phyloP scores from a whole-genome alignment of 53 echinoderm and acorn worm species.

The Holothuria leucospilota region DNA sequence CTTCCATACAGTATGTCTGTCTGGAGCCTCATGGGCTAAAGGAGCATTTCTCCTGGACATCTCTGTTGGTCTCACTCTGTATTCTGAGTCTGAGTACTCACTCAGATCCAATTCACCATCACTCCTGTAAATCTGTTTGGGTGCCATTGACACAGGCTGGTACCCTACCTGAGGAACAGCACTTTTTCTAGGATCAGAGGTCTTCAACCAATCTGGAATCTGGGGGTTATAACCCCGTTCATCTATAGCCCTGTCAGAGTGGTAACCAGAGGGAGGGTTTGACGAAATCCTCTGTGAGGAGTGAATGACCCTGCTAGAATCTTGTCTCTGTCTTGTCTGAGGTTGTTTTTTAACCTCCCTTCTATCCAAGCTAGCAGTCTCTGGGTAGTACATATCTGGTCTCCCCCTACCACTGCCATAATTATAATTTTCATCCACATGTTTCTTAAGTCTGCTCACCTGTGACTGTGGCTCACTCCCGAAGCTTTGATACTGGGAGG shows the following conservation, averaged over 20 bases:
- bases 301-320: no score
- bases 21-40: neutral
- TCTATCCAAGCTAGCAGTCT: conserved; percentile 14
- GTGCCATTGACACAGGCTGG: conserved; percentile 20
- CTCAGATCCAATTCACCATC: conserved; percentile 70
- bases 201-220: conserved; percentile 12
- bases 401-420: neutral
- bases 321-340: no score
- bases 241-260: conserved; percentile 24
- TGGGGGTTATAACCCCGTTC: conserved; percentile 22
- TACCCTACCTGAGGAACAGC: conserved; percentile 33
- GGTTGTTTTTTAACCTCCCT: neutral
- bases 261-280: conserved; percentile 21
- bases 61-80: conserved; percentile 27
- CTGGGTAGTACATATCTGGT: neutral
- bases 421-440: conserved; percentile 11
- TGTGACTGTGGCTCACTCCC: conserved; percentile 33
- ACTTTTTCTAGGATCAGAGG: conserved; percentile 23
- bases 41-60: neutral
- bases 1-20: neutral
- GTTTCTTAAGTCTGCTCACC: conserved; percentile 6
- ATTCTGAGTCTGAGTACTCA: conserved; percentile 41
- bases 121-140: conserved; percentile 62
- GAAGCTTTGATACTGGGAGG: conserved; percentile 24
- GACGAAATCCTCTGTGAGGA: neutral